Evolutionary conservation across 1,140 invertebrate genomes (phyloP).

Genomic region (Latrodectus geometricus): DNA sequence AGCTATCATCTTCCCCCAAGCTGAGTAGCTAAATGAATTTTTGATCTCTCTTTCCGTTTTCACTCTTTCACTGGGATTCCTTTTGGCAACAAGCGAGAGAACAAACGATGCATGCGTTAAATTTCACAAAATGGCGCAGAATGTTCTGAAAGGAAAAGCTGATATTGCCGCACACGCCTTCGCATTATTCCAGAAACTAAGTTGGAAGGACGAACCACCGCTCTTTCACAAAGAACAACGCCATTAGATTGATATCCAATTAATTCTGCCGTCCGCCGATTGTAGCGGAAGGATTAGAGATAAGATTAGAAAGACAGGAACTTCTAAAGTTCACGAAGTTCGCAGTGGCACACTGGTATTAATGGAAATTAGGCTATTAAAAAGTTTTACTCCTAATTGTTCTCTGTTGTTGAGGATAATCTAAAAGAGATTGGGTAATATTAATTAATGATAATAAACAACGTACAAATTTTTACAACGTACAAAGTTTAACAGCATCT

Average conservation of each 20-base stretch:
- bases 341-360: too few species aligned
- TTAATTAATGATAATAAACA: too few species aligned
- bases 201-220: neutral
- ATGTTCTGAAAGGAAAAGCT: neutral
- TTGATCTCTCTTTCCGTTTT: neutral
- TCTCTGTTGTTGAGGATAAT: too few species aligned
- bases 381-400: too few species aligned
- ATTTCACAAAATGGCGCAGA: neutral
- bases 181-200: conserved; percentile 1
- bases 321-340: too few species aligned
- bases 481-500: too few species aligned
- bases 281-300: neutral
- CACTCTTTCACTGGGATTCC: neutral
- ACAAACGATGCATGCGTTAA: neutral
- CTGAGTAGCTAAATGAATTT: neutral
- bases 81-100: neutral
- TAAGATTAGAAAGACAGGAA: too few species aligned
- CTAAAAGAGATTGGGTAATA: too few species aligned
- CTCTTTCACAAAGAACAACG: conserved; percentile 5
- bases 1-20: neutral
- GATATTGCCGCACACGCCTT: neutral
- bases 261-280: conserved; percentile 2
- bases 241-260: conserved; percentile 35
- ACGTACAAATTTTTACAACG: too few species aligned
- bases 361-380: too few species aligned